A percentile compares a stretch with the other conserved stretches of the same genome.
Evolutionary conservation across 2,797 vertebrate species (phyloP).

Genomic region (Coreius guichenoti): DNA sequence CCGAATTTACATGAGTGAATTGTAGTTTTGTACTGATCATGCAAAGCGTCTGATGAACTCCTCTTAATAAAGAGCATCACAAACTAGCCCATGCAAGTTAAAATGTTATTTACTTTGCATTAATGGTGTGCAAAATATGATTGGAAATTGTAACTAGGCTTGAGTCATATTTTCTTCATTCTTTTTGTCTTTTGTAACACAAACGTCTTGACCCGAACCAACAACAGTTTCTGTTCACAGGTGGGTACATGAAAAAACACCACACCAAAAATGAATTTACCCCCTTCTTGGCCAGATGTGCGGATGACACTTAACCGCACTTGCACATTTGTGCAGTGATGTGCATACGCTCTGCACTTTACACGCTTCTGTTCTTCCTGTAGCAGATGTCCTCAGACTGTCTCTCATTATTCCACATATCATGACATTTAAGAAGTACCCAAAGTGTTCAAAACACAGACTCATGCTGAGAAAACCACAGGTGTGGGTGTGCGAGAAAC

Average conservation of each 20-base stretch:
- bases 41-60: no score
- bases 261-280: neutral
- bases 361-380: conserved; percentile 11
- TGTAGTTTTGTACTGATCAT: neutral
- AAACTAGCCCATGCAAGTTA: neutral
- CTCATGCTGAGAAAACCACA: neutral
- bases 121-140: neutral
- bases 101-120: neutral
- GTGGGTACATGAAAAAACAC: conserved; percentile 8
- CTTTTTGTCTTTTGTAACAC: neutral
- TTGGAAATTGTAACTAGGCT: neutral
- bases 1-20: neutral
- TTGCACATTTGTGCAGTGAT: neutral
- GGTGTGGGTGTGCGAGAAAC: neutral
- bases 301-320: conserved; percentile 5
- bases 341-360: neutral
- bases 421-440: neutral
- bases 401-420: neutral
- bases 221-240: neutral
- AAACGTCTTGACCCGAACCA: neutral
- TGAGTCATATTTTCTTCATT: neutral
- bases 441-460: neutral
- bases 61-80: neutral
- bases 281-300: neutral
- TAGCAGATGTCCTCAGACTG: neutral